Base-by-base conservation (phyloP, 2,797 vertebrate species). In the Coregonus ussuriensis region DNA sequence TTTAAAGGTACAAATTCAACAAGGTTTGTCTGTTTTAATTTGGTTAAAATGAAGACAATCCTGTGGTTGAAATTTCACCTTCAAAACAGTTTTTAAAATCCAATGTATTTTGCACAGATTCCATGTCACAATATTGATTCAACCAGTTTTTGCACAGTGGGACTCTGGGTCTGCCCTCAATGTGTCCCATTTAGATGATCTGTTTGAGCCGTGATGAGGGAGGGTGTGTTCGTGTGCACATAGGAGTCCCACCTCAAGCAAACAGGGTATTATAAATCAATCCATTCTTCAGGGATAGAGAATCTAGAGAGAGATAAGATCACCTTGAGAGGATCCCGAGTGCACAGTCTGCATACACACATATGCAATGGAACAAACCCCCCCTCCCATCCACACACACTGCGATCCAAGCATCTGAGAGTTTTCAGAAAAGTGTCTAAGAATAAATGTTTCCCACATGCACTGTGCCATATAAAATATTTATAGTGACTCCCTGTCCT, bases 391-490 rank as follows among this genome's bases (percentile, higher is more conserved):
- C 11, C 35, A 11, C 53, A 29, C 69, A 72, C 74, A 54, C 68
- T 75, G 76, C 15, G 51, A 62, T 4, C 33, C 6, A 63, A 0
- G 31, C 81, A 72, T 51, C 69, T 86, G 81, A 85, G 87, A 83
- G 81, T 75, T 59, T 78, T 74, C 52, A 69, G 76, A 83, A 88
- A 87, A 72, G 71, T 77, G 75, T 83, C 94, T 94, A 94, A 93
- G 94, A 94, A 94, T 94, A 94, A 1, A 4, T 81, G 89, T 91
- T 93, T 93, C 93, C 92, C 93, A 93, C 91, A 88, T 94, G 93
- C 85, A 86, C 93, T 92, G 93, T 94, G 92, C 93, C 89, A 93
- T 93, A 93, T 95, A 87, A 94, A 94, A 94, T 93, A 95, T 95
- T 95, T 93, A 95, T 93, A 94, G 92, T 86, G 82, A 88, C 81